phyloP scores from a whole-genome alignment of 2,888 invertebrate genomes.

The Blastobasis lacticolella region DNA sequence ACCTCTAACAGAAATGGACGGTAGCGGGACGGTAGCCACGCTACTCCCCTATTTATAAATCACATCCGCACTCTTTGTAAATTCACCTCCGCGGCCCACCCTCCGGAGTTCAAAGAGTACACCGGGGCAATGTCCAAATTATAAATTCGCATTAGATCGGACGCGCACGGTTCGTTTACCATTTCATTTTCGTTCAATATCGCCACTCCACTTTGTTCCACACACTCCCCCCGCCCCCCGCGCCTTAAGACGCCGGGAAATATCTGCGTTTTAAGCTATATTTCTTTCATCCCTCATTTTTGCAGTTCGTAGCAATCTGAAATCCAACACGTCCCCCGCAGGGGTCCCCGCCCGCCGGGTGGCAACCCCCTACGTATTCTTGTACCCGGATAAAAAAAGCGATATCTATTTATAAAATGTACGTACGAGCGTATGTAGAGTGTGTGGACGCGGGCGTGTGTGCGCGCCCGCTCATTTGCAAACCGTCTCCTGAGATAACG shows the following conservation, averaged over 20 bases:
- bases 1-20: constrained; percentile 41
- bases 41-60: constrained; percentile 60
- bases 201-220: constrained; percentile 74
- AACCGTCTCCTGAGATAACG: constrained; percentile 74
- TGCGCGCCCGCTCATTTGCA: constrained; percentile 70
- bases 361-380: constrained; percentile 61
- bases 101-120: constrained; percentile 65
- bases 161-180: constrained; percentile 74
- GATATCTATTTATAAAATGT: constrained; percentile 75
- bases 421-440: constrained; percentile 56
- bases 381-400: constrained; percentile 73
- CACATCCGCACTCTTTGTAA: constrained; percentile 65
- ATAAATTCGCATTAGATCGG: constrained; percentile 75
- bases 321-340: constrained; percentile 74
- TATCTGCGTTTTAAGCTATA: constrained; percentile 77
- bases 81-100: constrained; percentile 52
- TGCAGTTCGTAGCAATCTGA: constrained; percentile 76
- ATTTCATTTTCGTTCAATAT: constrained; percentile 74
- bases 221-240: constrained; percentile 59
- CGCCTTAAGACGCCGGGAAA: constrained; percentile 73
- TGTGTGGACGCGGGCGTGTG: constrained; percentile 36
- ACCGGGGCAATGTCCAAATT: constrained; percentile 71
- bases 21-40: constrained; percentile 28
- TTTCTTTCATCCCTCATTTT: constrained; percentile 77
- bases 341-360: constrained; percentile 56